Evolutionary conservation across 2,797 vertebrate species (phyloP), one percentile per base, ranked within the genome.

Genomic region (Sebastes matsubarae): DNA sequence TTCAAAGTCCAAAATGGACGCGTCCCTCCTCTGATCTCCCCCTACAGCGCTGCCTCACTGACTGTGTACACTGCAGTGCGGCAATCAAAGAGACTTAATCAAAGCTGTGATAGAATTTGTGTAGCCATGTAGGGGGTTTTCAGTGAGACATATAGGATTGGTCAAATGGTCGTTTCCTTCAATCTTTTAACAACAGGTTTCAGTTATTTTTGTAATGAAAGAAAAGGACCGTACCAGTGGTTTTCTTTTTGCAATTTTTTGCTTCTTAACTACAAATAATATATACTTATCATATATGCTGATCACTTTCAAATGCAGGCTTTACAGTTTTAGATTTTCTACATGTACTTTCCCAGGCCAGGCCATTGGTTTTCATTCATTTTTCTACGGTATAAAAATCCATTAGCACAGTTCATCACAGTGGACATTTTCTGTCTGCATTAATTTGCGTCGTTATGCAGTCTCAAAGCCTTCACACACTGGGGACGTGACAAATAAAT

Each of bases 1-100:
- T 75, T 77, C 32, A 78, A 81, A 50, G 74, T 50, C 46, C 66
- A 80, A 78, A 80, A 75, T 61, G 81, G 63, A 83, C 5, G 1
- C n/a, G 27, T 67, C 42, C 72, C 58, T 30, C 25, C 52, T 86
- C 32, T 69, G 69, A 78, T 72, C 55, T 76, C 55, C 60, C 14
- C 22, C 42, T 32, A 25, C 63, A 30, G 71, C 54, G 66, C 65
- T 65, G 59, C 78, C 73, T 80, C 68, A 36, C 27, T 68, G 24
- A 67, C 75, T 69, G 36, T 75, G 50, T 55, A 75, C 79, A 80
- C 50, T 29, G 67, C 67, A 80, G 38, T 60, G 69, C 69, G 85
- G 73, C 76, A 88, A 79, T 88, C 82, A 84, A 84, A 89, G 85
- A 90, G 81, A 93, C 85, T 79, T 66, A 84, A 83, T 79, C 69